Evolutionary conservation across 23 tunicate species (phyloP), one percentile per base, ranked within the genome.

Genomic region (Ciona savignyi): DNA sequence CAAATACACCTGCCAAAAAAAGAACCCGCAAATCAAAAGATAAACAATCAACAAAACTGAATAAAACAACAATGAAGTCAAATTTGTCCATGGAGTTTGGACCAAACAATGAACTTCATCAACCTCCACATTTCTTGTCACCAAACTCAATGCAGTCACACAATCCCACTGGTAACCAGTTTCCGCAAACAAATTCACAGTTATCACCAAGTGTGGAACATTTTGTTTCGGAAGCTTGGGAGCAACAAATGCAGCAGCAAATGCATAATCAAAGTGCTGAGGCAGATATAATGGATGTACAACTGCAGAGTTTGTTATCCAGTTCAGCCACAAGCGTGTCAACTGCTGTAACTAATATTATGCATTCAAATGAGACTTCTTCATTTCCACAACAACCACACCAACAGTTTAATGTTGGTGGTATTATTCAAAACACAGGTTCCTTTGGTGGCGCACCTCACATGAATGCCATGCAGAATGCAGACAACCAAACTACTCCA

Each of bases 241-340:
- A 76, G 67, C 74, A 76, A 60, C 67, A 79, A 32, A 63, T 80
- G 72, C 86, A 81, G 31, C 74, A 75, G 51, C 60, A 42, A 25
- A 63, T 80, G 78, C 86, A 81, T 24, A 70, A 66, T 32, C 76
- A 76, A 70, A 29, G 33, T 56, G 74, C 77, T 23, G 96, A 83
- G 66, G 96, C 76, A 32, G 96, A 88, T 29, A 76, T 88, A 34
- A 77, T 88, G 81, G 83, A 73, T 24, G 29, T 86, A 28, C 93
- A 88, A 48, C 74, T 88, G 11, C 87, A 88, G 61, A 80, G 86
- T 60, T 71, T 88, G 23, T 61, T 70, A 21, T 72, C 82, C 1
- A 85, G 84, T n/a, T 42, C 56, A 42, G 71, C 67, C 4, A 23
- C 79, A 1, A 82, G 67, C 60, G 87, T 67, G 30, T 30, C 80